Percentiles rank a stretch among this genome's conserved stretches.
Evolutionary conservation across 1,140 invertebrate genomes (phyloP).

Genomic region (Bombus impatiens): DNA sequence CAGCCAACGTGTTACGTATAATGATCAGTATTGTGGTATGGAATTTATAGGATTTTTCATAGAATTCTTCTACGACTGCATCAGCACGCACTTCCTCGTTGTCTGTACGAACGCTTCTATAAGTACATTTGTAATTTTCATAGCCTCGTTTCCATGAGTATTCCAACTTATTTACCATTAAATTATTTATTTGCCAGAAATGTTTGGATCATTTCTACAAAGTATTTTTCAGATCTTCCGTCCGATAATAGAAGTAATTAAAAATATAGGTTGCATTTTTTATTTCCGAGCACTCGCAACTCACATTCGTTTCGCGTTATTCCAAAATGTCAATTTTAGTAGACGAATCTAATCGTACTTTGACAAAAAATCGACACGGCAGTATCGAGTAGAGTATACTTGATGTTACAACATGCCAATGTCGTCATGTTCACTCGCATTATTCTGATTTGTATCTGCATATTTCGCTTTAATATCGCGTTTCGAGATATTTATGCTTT

Average conservation of each 20-base stretch:
- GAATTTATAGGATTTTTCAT: constrained; percentile 31
- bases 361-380: neutral
- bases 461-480: constrained; percentile 14
- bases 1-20: constrained; percentile 30
- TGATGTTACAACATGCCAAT: neutral
- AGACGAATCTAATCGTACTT: constrained; percentile 15
- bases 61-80: constrained; percentile 18
- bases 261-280: neutral
- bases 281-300: constrained; percentile 39
- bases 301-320: constrained; percentile 27
- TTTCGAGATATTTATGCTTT: constrained; percentile 50
- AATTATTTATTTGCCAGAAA: neutral
- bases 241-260: constrained; percentile 13
- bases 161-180: neutral
- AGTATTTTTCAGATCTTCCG: constrained; percentile 51
- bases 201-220: neutral
- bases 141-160: neutral
- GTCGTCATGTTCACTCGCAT: constrained; percentile 2
- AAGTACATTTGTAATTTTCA: constrained; percentile 25
- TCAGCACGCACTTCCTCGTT: constrained; percentile 36
- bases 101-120: neutral
- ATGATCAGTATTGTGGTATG: constrained; percentile 44
- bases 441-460: neutral
- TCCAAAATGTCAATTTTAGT: constrained; percentile 44
- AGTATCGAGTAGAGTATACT: constrained; percentile 14